Evolutionary conservation across 2,888 invertebrate genomes (phyloP), one percentile per base, ranked within the genome.

Genomic region (Ichneumoninae sp.): DNA sequence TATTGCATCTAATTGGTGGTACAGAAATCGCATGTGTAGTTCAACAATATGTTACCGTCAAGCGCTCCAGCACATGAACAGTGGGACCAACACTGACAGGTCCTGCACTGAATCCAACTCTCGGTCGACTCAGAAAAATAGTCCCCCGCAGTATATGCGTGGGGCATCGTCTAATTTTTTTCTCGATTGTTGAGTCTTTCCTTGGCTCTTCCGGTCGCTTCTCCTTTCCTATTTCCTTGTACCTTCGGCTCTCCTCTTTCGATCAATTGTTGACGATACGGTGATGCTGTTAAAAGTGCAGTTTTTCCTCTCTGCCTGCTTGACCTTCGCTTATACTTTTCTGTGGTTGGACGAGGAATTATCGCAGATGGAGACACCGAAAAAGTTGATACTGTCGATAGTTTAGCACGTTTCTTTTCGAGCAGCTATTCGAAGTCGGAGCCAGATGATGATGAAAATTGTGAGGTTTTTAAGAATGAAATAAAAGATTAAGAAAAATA

Each of bases 371-470:
- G n/a, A 16, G 52, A 52, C 52, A 16, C 8, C 19, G 52, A 52
- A 52, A 52, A 52, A 19, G 52, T 1, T 52, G 19, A 3, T 52
- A 16, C 52, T 52, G 52, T 52, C 5, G 52, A 52, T 5, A 52
- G 52, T 52, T 52, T 52, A 3, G 52, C 19, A 19, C 52, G 52
- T 19, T 52, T 52, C 16, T 52, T 52, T 52, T 52, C 52, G n/a
- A 52, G 52, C 52, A 52, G n/a, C 19, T n/a, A 52, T 52, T 52
- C 52, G 5, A 52, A 52, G n/a, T 52, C 52, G 52, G 52, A 52
- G 52, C 52, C 16, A 52, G 52, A 52, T 52, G 52, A n/a, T 16
- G 1, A 52, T 5, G 52, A 52, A 52, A 52, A 52, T 19, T n/a
- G 52, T 2, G 52, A 52, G 19, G 3, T 16, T 52, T 52, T 52